Conservation (phyloP, 2,888 invertebrate species). For the Bursaphelenchus okinawaensis region DNA sequence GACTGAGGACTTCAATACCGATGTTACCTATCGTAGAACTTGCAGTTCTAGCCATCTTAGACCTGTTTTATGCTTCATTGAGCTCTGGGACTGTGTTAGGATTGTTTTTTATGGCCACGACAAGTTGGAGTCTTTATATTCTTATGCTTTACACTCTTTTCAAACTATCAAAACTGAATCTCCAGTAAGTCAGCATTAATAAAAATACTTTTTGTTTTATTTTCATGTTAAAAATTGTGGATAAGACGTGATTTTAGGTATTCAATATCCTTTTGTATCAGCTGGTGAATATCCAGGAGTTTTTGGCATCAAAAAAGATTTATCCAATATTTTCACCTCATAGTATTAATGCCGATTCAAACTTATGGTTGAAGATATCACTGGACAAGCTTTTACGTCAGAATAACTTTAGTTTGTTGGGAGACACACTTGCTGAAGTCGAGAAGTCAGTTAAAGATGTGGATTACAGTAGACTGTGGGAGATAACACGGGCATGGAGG, state of each 20-base stretch:
- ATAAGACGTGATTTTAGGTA: constrained; percentile 15
- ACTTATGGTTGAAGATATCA: constrained; percentile 22
- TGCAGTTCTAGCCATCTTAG: constrained; percentile 7
- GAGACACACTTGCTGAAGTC: neutral
- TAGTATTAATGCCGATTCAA: constrained; percentile 20
- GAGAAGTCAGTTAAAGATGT: neutral
- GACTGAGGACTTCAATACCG: neutral
- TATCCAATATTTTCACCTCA: constrained; percentile 24
- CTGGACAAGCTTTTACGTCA: constrained; percentile 19
- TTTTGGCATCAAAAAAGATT: constrained; percentile 1
- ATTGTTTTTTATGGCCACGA: constrained; percentile 9
- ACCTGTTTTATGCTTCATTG: constrained; percentile 16
- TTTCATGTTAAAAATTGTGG: neutral
- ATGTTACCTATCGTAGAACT: constrained; percentile 4
- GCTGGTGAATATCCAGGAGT: constrained; percentile 18
- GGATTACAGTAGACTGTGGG: constrained; percentile 22
- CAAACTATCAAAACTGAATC: constrained; percentile 16
- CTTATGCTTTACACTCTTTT: constrained; percentile 15
- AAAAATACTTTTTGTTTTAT: neutral
- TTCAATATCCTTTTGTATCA: constrained; percentile 28
- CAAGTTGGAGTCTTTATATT: constrained; percentile 5
- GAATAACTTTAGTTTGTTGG: neutral
- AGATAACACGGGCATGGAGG: constrained; percentile 68
- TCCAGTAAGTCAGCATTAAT: constrained; percentile 1
- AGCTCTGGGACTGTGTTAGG: neutral